A percentile compares a stretch with the other conserved stretches of the same genome.
Evolutionary conservation across 1,140 invertebrate genomes (phyloP).

Genomic region (Daktulosphaira vitifoliae): DNA sequence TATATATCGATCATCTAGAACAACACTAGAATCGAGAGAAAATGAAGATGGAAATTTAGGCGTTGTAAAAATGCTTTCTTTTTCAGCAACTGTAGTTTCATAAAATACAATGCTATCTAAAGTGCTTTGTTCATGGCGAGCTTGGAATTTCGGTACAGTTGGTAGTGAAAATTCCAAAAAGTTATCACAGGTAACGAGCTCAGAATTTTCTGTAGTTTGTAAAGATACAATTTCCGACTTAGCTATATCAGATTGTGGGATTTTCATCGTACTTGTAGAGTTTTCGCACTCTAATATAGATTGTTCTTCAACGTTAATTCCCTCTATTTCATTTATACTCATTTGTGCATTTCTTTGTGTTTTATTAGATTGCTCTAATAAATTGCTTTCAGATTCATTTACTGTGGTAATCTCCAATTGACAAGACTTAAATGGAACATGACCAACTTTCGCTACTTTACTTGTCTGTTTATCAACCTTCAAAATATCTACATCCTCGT

Average conservation of each 20-base stretch:
- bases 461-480: conserved; percentile 18
- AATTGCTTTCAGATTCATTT: conserved; percentile 1
- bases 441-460: conserved; percentile 2
- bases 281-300: conserved; percentile 10
- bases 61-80: conserved; percentile 41
- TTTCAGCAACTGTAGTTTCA: conserved; percentile 44
- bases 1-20: conserved; percentile 38
- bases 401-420: neutral
- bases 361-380: neutral
- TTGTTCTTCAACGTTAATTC: conserved; percentile 2
- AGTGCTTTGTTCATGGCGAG: neutral
- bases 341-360: neutral
- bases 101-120: conserved; percentile 34
- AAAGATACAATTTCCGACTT: neutral
- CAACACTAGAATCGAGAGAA: conserved; percentile 42
- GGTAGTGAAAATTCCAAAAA: neutral
- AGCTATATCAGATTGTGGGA: neutral
- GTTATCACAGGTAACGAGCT: conserved; percentile 2
- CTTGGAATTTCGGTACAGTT: neutral
- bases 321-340: neutral
- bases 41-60: conserved; percentile 37
- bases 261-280: neutral
- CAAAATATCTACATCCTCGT: conserved; percentile 36
- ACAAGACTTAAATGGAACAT: conserved; percentile 4
- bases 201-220: neutral